These are phyloP conservation scores for Euphysa ruthae DNA, from an alignment of 30 jellyfish, hydroid and myxozoan genomes.

Conservation along the genomic window DNA sequence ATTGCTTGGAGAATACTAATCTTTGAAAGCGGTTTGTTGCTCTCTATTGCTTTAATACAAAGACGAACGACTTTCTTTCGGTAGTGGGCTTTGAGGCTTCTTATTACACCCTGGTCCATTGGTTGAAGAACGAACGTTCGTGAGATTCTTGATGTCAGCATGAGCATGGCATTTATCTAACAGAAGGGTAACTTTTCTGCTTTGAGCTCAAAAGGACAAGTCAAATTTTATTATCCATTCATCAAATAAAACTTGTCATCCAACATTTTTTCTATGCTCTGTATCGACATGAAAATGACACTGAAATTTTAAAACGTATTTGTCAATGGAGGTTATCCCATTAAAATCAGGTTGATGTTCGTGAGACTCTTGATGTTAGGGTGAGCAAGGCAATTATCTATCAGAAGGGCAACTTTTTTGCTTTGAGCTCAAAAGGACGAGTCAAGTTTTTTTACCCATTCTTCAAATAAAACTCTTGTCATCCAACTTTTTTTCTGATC, in stretches of 20 bases:
- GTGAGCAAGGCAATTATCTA: constrained; percentile 3
- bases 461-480: background rate
- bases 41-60: constrained; percentile 1
- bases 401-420: background rate
- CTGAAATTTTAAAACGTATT: no score
- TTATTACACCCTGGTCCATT: constrained; percentile 15
- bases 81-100: constrained; percentile 13
- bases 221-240: no score
- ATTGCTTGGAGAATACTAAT: background rate
- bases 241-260: no score
- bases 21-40: background rate
- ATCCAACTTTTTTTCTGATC: constrained; percentile 2
- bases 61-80: background rate
- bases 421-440: constrained; percentile 4
- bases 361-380: background rate
- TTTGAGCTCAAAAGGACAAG: background rate
- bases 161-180: no score
- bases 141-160: no score
- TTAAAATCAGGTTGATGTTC: constrained; percentile 17
- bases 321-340: no score
- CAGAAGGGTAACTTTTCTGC: background rate
- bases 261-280: no score
- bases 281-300: no score
- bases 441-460: constrained; percentile 13
- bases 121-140: constrained; percentile 20